These are phyloP conservation scores for Leucozona laternaria DNA, from an alignment of 2,888 invertebrate species.

Conservation along the genomic window DNA sequence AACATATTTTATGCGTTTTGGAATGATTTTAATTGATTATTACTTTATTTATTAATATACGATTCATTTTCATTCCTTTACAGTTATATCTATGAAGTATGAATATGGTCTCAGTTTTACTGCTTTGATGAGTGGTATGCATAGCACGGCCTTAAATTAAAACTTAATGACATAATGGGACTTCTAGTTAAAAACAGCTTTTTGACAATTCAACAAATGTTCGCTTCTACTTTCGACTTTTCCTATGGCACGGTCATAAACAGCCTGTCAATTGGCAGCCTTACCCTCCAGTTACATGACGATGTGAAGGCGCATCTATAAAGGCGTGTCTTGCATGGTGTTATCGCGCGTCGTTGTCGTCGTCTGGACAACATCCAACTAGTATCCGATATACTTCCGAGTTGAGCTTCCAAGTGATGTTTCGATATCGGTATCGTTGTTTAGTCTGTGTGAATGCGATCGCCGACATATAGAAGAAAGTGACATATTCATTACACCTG, in stretches of 20 bases:
- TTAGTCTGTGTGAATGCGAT: slow-evolving; percentile 2
- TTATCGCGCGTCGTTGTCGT: too few relatives aligned
- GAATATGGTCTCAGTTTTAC: too few relatives aligned
- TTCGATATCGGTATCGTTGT: slow-evolving; percentile 35
- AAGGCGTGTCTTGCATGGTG: slow-evolving; percentile 56
- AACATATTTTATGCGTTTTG: not conserved
- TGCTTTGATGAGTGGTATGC: not conserved
- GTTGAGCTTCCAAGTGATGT: slow-evolving; percentile 65
- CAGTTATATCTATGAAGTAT: too few relatives aligned
- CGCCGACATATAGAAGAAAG: not conserved
- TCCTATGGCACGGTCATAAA: slow-evolving; percentile 33
- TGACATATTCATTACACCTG: slow-evolving; percentile 44
- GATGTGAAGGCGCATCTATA: slow-evolving; percentile 17
- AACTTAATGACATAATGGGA: slow-evolving; percentile 29
- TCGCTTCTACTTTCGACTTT: slow-evolving; percentile 25
- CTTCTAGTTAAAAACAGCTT: not conserved
- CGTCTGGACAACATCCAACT: slow-evolving; percentile 54
- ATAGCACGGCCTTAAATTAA: too few relatives aligned
- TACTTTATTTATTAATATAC: not conserved
- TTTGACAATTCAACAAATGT: slow-evolving; percentile 23
- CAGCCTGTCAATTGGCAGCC: slow-evolving; percentile 54
- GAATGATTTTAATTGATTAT: not conserved
- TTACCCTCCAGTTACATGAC: not conserved
- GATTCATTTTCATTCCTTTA: not conserved
- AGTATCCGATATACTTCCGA: slow-evolving; percentile 59